A percentile compares a stretch with the other conserved stretches of the same genome.
phyloP scores from a whole-genome alignment of 2,888 invertebrate species.

The Cabera pusaria region DNA sequence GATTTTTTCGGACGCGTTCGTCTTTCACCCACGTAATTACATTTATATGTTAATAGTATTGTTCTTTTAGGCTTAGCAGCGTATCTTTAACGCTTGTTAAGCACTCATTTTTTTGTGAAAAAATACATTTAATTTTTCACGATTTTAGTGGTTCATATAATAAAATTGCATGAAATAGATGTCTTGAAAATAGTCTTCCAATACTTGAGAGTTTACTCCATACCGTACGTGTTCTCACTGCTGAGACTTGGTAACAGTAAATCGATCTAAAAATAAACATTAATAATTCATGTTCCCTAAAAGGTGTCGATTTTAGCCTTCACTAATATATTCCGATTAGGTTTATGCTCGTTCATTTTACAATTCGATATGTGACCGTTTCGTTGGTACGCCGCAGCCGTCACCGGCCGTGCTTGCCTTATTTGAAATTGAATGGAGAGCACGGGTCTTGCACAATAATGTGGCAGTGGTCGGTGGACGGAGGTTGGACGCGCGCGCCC shows the following conservation, averaged over 20 bases:
- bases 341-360: constrained; percentile 37
- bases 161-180: too few species aligned
- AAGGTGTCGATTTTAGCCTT: constrained; percentile 13
- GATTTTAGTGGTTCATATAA: too few species aligned
- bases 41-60: too few species aligned
- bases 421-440: constrained; percentile 80
- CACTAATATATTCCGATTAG: constrained; percentile 25
- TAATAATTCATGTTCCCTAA: constrained; percentile 4
- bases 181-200: too few species aligned
- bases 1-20: too few species aligned
- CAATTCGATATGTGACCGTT: constrained; percentile 52
- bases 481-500: constrained; percentile 43
- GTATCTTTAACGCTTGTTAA: too few species aligned
- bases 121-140: too few species aligned
- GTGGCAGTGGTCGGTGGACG: constrained; percentile 53
- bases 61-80: too few species aligned
- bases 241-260: constrained; percentile 4
- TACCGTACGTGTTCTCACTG: too few species aligned
- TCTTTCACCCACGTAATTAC: too few species aligned
- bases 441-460: constrained; percentile 77
- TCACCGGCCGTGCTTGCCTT: constrained; percentile 68
- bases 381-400: constrained; percentile 48
- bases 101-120: too few species aligned
- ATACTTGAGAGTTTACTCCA: too few species aligned
- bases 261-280: constrained; percentile 3